Evolutionary conservation across 2,888 invertebrate species (phyloP).

Genomic region (Plebejus argus): DNA sequence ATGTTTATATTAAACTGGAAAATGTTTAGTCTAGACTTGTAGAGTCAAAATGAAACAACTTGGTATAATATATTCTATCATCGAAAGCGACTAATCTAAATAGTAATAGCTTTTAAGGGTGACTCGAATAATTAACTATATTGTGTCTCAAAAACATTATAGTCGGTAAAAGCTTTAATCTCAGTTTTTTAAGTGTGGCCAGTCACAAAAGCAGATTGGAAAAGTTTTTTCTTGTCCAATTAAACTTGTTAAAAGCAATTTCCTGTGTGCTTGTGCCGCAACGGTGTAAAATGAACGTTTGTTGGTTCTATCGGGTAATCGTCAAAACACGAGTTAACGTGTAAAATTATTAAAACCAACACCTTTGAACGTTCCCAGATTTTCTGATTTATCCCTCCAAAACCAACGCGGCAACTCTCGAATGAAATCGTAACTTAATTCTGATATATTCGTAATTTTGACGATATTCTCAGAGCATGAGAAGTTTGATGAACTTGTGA

Average conservation of each 20-base stretch:
- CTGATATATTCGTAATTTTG: neutral
- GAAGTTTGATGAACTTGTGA: neutral
- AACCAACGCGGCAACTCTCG: neutral
- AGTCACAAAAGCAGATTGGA: conserved; percentile 76
- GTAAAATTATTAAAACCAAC: conserved; percentile 16
- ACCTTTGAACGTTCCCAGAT: conserved; percentile 23
- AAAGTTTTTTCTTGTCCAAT: conserved; percentile 78
- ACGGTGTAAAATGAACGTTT: conserved; percentile 49
- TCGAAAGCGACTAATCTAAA: neutral
- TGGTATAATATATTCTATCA: neutral
- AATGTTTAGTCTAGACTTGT: neutral
- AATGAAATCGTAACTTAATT: neutral
- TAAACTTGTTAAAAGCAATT: conserved; percentile 77
- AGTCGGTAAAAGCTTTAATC: conserved; percentile 64
- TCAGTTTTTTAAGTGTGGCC: conserved; percentile 60
- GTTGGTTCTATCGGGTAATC: conserved; percentile 39
- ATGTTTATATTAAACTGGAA: neutral
- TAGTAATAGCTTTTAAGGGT: neutral
- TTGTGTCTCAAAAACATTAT: conserved; percentile 53
- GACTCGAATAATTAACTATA: neutral
- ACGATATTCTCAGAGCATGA: neutral
- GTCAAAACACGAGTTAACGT: conserved; percentile 31
- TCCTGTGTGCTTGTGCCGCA: conserved; percentile 56
- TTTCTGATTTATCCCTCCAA: neutral
- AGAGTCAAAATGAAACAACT: neutral